Base-by-base conservation (phyloP, 1,140 invertebrate genomes). In the Gryllus bimaculatus region DNA sequence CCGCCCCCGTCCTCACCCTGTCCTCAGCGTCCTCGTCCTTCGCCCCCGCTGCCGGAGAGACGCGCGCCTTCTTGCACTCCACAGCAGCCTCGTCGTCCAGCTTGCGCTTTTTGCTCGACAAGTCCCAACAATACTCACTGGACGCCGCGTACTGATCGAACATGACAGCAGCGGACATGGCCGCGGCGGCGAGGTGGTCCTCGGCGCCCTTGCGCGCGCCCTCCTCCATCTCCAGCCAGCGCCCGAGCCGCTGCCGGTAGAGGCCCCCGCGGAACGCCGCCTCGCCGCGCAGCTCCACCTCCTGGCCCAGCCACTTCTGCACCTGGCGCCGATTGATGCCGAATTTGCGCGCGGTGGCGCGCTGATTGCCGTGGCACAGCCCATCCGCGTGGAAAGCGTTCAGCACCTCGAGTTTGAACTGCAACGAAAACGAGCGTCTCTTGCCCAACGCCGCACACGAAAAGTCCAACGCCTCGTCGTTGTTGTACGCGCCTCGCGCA, bases 301-400 rank as follows among this genome's bases (percentile, higher is more conserved):
- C 89, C 78, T 90, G 88, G 15, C 87, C 86, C 7, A 91, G 81
- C 90, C 90, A 91, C 81, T 90, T 91, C 80, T 91, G 89, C 10
- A 91, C 88, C 83, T 91, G 90, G n/a, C 90, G 86, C 8, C 90
- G 85, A 82, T 91, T 89, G 79, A 91, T 89, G 76, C 88, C 87
- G 81, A 89, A 91, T 82, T 91, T 90, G 39, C 87, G 85, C 0
- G 90, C 90, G 0, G 90, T 90, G 12, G 91, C 88, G 75, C 89
- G 84, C 80, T 91, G 90, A 81, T 91, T 91, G 0, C 89, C 89
- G 26, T 87, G 86, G 54, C 90, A 89, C 0, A 84, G 83, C 0
- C 84, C 81, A 81, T 91, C 89, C 7, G 83, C 74, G 78, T 88
- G 85, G 79, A 88, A 89, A 18, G 88, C 87, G 81, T 89, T 86